Evolutionary conservation across 2,888 invertebrate species (phyloP).

Genomic region (Diaperis boleti): DNA sequence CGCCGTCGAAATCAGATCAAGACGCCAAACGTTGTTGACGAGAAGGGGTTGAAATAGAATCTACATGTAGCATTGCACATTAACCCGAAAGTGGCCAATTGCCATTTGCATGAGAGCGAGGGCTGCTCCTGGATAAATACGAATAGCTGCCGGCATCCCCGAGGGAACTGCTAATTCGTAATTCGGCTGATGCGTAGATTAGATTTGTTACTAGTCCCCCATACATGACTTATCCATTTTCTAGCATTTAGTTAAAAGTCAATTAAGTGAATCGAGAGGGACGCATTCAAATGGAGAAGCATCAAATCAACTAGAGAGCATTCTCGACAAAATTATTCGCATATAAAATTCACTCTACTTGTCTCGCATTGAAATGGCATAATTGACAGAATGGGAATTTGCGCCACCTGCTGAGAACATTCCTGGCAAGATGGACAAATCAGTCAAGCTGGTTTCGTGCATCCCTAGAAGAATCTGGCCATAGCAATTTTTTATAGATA

Average conservation of each 20-base stretch:
- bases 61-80: constrained; percentile 55
- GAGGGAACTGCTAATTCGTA: constrained; percentile 63
- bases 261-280: constrained; percentile 62
- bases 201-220: constrained; percentile 63
- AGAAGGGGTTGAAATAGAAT: constrained; percentile 54
- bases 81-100: constrained; percentile 64
- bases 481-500: too few relatives aligned
- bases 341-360: constrained; percentile 52
- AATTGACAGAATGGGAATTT: constrained; percentile 30
- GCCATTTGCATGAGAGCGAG: constrained; percentile 61
- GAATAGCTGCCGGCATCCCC: constrained; percentile 52
- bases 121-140: constrained; percentile 41
- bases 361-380: constrained; percentile 31
- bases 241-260: constrained; percentile 67
- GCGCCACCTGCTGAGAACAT: constrained; percentile 21
- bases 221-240: constrained; percentile 67
- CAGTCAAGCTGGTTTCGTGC: constrained; percentile 1
- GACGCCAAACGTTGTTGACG: constrained; percentile 45
- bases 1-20: constrained; percentile 61
- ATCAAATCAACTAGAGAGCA: constrained; percentile 55
- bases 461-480: too few relatives aligned
- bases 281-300: constrained; percentile 46
- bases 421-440: constrained; percentile 9
- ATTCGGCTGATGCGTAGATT: constrained; percentile 66
- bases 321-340: constrained; percentile 56